phyloP scores from a whole-genome alignment of 2,797 vertebrate species.

The Silurus lanzhouensis region DNA sequence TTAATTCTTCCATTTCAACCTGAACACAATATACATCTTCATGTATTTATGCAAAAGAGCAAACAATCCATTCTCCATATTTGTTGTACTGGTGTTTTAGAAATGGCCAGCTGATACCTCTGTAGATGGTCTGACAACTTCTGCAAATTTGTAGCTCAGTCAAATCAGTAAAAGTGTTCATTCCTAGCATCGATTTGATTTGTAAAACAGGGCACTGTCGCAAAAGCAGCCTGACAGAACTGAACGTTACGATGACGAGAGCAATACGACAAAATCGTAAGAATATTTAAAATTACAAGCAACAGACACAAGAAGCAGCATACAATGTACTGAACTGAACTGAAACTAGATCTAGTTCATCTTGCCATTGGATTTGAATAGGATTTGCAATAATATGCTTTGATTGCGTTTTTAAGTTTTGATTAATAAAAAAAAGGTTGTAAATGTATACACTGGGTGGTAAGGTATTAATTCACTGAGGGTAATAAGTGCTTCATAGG shows the following conservation, averaged over 20 bases:
- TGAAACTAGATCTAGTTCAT: background rate
- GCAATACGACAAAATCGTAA: too few relatives aligned
- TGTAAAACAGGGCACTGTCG: too few relatives aligned
- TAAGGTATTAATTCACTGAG: background rate
- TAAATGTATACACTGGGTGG: background rate
- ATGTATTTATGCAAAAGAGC: too few relatives aligned
- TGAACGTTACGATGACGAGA: too few relatives aligned
- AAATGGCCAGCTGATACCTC: background rate
- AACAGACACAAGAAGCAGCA: too few relatives aligned
- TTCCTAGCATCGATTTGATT: too few relatives aligned
- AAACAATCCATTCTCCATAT: background rate
- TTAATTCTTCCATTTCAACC: too few relatives aligned
- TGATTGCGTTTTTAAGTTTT: background rate
- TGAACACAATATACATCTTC: too few relatives aligned
- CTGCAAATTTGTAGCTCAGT: background rate
- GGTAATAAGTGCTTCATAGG: background rate
- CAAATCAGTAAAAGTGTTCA: background rate
- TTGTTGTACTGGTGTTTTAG: background rate
- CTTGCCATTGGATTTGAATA: background rate
- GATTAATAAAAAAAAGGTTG: background rate
- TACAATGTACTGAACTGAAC: too few relatives aligned
- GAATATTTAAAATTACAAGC: too few relatives aligned
- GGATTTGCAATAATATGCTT: background rate
- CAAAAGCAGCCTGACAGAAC: too few relatives aligned
- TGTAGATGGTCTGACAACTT: background rate